Percentiles rank a stretch among this genome's conserved stretches.
Evolutionary conservation across 2,797 vertebrate genomes (phyloP).

Genomic region (Crotalus adamanteus): DNA sequence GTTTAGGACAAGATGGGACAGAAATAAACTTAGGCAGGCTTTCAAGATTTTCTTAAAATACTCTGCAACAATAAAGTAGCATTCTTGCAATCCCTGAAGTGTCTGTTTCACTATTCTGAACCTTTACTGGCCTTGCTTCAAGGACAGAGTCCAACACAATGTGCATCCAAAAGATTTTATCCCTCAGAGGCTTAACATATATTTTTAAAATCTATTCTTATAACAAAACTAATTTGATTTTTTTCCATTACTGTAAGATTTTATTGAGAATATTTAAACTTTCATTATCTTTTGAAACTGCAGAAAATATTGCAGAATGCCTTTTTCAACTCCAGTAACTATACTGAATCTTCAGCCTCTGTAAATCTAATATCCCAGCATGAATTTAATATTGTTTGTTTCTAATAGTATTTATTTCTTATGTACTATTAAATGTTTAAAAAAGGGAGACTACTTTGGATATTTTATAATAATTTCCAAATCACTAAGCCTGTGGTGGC

Average conservation of each 20-base stretch:
- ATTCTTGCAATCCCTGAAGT: background rate
- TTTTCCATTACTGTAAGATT: background rate
- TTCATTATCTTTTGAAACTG: background rate
- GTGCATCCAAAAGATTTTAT: background rate
- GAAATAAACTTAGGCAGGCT: background rate
- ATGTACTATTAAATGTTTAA: background rate
- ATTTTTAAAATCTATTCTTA: background rate
- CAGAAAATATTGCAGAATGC: background rate
- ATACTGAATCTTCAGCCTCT: background rate
- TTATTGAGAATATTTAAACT: background rate
- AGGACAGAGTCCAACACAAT: background rate
- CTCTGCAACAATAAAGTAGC: background rate
- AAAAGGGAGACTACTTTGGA: conserved; percentile 1
- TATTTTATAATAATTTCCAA: conserved; percentile 1
- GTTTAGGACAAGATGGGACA: background rate
- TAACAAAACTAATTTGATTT: background rate
- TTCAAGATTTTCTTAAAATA: background rate
- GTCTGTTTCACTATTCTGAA: background rate
- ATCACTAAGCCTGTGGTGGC: background rate
- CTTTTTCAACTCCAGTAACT: background rate
- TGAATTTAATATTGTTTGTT: background rate
- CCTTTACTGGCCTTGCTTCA: background rate
- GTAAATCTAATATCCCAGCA: background rate
- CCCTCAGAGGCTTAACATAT: background rate
- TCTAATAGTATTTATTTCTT: background rate